These are phyloP conservation scores for Indicator maculatus DNA, from an alignment of 2,113 vertebrate species.

Conservation along the genomic window DNA sequence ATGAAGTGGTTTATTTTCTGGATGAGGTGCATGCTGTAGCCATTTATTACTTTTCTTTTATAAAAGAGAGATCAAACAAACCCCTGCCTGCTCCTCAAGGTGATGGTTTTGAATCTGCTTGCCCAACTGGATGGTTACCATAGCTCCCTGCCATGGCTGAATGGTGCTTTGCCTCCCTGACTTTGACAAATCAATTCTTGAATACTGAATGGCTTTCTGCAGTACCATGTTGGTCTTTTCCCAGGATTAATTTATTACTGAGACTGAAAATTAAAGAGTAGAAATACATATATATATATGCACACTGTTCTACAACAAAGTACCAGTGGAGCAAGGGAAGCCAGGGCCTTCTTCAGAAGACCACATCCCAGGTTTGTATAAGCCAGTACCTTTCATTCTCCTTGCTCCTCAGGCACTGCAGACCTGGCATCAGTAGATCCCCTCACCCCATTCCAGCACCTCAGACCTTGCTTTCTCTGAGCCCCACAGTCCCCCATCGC, in stretches of 20 bases:
- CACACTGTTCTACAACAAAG: neutral
- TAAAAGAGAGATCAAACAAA: neutral
- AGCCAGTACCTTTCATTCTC: neutral
- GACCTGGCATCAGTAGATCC: neutral
- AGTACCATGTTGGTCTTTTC: neutral
- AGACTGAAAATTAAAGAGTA: neutral
- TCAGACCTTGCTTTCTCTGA: neutral
- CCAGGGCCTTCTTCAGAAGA: neutral
- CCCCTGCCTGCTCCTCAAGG: neutral
- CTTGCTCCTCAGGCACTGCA: neutral
- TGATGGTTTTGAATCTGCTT: neutral
- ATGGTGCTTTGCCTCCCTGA: neutral
- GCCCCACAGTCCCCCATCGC: rapidly evolving
- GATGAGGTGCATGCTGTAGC: neutral
- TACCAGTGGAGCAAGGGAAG: neutral
- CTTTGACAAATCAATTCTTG: neutral
- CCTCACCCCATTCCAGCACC: neutral
- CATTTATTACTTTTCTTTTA: neutral
- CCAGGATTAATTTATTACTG: neutral
- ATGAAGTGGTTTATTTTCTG: neutral
- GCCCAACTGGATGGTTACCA: constrained; percentile 14
- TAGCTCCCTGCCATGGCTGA: neutral
- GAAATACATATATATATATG: neutral
- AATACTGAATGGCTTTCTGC: constrained; percentile 24
- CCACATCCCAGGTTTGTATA: neutral